Conservation (phyloP, 2,797 vertebrate genomes). For the Apodemus agrarius region DNA sequence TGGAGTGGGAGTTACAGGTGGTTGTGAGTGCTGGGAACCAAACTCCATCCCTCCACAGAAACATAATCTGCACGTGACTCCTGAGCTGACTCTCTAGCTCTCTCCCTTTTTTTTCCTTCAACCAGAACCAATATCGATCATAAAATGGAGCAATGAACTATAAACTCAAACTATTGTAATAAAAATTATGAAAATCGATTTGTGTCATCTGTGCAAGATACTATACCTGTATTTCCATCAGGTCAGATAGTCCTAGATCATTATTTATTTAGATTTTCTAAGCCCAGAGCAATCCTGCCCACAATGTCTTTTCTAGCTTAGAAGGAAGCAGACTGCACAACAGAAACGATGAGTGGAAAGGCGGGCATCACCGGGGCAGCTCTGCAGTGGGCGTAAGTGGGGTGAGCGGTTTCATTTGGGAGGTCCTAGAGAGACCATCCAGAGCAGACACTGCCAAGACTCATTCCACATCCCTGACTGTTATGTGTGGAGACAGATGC, state of each 20-base stretch:
- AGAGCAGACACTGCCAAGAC: neutral
- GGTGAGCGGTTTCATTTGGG: neutral
- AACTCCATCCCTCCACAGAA: neutral
- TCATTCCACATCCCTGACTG: neutral
- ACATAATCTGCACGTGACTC: neutral
- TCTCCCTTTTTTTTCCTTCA: no score
- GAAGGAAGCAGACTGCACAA: neutral
- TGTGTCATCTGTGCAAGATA: neutral
- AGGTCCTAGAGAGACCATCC: neutral
- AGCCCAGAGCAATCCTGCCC: neutral
- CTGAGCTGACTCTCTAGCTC: neutral
- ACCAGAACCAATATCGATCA: neutral
- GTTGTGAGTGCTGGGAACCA: neutral
- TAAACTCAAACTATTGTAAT: neutral
- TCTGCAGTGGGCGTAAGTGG: neutral
- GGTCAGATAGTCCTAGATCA: neutral
- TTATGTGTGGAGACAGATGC: neutral
- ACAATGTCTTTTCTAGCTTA: neutral
- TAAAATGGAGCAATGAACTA: neutral
- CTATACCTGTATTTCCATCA: neutral
- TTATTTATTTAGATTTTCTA: neutral
- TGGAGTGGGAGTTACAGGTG: neutral
- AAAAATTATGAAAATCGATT: neutral
- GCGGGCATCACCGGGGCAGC: accelerated
- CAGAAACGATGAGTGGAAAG: neutral